phyloP scores from a whole-genome alignment of 2,797 vertebrate species.

The Poecile montanus region DNA sequence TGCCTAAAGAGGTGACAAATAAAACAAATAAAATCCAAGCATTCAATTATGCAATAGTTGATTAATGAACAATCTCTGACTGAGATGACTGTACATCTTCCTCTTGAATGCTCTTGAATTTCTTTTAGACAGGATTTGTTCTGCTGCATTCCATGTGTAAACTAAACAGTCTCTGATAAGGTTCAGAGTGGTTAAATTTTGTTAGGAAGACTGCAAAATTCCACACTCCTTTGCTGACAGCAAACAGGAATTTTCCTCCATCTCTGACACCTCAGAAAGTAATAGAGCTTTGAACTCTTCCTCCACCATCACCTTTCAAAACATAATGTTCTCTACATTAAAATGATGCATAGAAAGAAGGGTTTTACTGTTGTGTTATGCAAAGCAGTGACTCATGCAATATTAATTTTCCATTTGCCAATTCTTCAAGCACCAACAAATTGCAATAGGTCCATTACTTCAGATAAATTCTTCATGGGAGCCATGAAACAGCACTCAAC shows the following conservation, averaged over 20 bases:
- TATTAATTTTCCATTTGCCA: background rate
- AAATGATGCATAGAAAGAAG: background rate
- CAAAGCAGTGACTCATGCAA: background rate
- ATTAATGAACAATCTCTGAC: background rate
- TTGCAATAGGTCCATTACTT: background rate
- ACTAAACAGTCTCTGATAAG: background rate
- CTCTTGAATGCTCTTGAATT: background rate
- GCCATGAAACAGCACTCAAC: background rate
- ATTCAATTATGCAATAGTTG: background rate
- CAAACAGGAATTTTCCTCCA: background rate
- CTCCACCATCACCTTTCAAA: background rate
- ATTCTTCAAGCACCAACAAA: background rate
- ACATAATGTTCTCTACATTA: background rate
- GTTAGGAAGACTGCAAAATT: background rate
- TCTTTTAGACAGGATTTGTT: background rate
- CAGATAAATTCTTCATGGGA: background rate
- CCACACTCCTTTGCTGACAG: background rate
- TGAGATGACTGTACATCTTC: background rate
- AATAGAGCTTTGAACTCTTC: background rate
- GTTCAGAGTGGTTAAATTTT: background rate
- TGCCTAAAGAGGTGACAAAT: background rate
- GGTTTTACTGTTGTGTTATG: background rate
- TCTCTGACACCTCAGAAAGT: background rate
- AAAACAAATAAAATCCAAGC: background rate
- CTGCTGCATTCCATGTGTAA: background rate